A percentile compares a stretch with the other conserved stretches of the same genome.
Evolutionary conservation across 2,888 invertebrate genomes (phyloP).

Genomic region (Hartigia nigra): DNA sequence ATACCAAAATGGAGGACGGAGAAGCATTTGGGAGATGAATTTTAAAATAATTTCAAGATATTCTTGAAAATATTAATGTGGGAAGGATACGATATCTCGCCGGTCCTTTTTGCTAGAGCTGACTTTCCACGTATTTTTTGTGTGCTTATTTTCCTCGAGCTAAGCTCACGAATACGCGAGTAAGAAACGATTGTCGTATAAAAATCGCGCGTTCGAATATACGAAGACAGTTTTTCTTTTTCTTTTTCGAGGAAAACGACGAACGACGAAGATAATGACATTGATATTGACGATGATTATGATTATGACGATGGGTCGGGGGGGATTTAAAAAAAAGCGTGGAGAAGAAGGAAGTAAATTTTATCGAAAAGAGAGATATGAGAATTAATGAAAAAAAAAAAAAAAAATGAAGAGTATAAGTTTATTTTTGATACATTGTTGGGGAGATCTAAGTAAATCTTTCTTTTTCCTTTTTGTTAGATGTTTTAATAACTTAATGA

Average conservation of each 20-base stretch:
- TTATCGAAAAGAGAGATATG: slow-evolving; percentile 24
- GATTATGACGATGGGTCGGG: neutral
- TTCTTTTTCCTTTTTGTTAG: slow-evolving; percentile 61
- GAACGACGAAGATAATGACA: neutral
- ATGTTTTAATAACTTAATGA: slow-evolving; percentile 63
- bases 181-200: neutral
- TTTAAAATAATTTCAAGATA: neutral
- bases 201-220: neutral
- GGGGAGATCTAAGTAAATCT: slow-evolving; percentile 60
- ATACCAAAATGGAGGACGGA: neutral
- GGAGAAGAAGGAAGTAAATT: slow-evolving; percentile 32
- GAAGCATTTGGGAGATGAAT: neutral
- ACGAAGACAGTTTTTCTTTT: neutral
- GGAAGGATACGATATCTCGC: slow-evolving; percentile 15
- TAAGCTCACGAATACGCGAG: neutral
- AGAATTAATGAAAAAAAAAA: slow-evolving; percentile 31
- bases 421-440: slow-evolving; percentile 67
- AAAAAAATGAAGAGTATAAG: slow-evolving; percentile 57
- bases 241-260: neutral
- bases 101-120: neutral
- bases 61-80: neutral
- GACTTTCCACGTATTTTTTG: neutral
- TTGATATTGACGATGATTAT: neutral
- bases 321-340: neutral
- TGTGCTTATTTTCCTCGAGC: neutral